Evolutionary conservation across 53 echinoderm and acorn worm species (phyloP), one percentile per base, ranked within the genome.

Genomic region (Antedon mediterranea): DNA sequence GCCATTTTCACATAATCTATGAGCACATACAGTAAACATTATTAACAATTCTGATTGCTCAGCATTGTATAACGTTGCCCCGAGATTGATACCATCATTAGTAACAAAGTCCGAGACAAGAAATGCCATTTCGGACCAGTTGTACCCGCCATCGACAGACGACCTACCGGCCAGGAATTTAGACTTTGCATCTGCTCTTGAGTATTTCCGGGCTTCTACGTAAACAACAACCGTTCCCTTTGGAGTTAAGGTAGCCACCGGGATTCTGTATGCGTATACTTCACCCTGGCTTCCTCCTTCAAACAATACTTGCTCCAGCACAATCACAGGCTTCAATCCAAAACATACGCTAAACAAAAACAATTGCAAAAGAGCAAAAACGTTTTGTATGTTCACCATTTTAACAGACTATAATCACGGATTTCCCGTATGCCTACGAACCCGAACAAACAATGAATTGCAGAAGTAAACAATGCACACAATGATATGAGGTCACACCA

Each of bases 211-310:
- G 11, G 57, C 57, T 57, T 57, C 57, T 18, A 26, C 57, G 23
- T 57, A 57, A 18, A 57, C 7, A 57, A 57, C 57, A 57, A 57
- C 14, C 23, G 9, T 57, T 7, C 57, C 57, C 57, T 57, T 8
- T 18, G 57, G 82, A 14, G 77, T 43, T 30, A 81, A 75, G 0
- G 79, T 75, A 4, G 79, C 76, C 0, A 90, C 73, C 0, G 90
- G 90, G 13, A 87, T 87, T 33, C 90, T 83, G 34, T 81, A 90
- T 0, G 84, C 78, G 27, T 78, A 78, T 23, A 90, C 90, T 28
- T 90, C 87, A 13, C 87, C 86, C 37, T 73, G 74, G 0, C 3
- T 72, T 13, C 76, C 41, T 31, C 86, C 83, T 43, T 83, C 77
- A 80, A 83, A 89, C 3, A 86, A 34, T 23, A 89, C 73, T 73